phyloP scores from a whole-genome alignment of 2,113 vertebrate species.

The Gambusia affinis region DNA sequence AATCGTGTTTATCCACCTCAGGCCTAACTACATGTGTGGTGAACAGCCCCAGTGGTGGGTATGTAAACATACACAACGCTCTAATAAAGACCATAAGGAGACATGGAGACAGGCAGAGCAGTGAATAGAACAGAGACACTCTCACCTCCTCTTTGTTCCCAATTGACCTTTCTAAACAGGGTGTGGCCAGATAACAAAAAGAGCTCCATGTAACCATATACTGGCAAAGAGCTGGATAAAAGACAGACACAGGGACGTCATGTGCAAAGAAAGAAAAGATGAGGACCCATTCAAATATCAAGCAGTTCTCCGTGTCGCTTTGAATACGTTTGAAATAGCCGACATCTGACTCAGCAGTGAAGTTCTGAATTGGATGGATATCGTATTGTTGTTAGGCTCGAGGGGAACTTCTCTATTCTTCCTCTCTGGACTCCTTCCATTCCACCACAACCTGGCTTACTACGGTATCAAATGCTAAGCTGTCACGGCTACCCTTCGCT shows the following conservation, averaged over 20 bases:
- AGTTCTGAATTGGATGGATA: slow-evolving; percentile 62
- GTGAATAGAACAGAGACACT: slow-evolving; percentile 57
- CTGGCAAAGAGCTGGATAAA: slow-evolving; percentile 63
- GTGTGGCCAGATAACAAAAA: slow-evolving; percentile 65
- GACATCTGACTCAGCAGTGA: slow-evolving; percentile 70
- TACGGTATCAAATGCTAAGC: slow-evolving; percentile 68
- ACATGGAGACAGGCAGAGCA: slow-evolving; percentile 22
- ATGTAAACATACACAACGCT: slow-evolving; percentile 61
- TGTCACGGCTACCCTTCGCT: slow-evolving; percentile 53
- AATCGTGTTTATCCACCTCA: slow-evolving; percentile 41
- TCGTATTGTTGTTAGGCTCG: slow-evolving; percentile 54
- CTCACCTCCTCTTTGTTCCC: slow-evolving; percentile 64
- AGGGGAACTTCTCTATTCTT: slow-evolving; percentile 66
- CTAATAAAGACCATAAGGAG: slow-evolving; percentile 56
- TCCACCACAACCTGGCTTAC: neutral
- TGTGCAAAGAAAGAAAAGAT: slow-evolving; percentile 69
- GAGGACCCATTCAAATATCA: slow-evolving; percentile 67
- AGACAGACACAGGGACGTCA: slow-evolving; percentile 65
- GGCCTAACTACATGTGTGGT: slow-evolving; percentile 29
- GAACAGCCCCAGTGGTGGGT: slow-evolving; percentile 39
- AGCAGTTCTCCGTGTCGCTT: slow-evolving; percentile 60
- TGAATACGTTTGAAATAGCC: slow-evolving; percentile 64
- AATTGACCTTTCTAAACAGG: slow-evolving; percentile 65
- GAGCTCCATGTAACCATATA: slow-evolving; percentile 73
- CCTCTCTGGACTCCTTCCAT: slow-evolving; percentile 13